Base-by-base conservation (phyloP, 2,797 vertebrate species). In the Hylomyscus alleni region DNA sequence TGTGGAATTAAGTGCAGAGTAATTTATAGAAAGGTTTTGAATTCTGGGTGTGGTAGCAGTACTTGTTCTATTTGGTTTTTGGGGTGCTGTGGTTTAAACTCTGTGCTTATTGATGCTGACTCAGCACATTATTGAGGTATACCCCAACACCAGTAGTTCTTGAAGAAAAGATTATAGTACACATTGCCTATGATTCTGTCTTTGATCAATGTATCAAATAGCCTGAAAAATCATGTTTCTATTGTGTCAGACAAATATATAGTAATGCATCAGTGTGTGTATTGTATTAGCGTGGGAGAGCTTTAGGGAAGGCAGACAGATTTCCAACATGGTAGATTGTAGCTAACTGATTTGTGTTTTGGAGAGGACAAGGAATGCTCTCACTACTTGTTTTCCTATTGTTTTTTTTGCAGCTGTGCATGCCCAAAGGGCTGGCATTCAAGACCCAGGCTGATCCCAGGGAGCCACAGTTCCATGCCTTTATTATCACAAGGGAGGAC, bases 401-500 rank as follows among this genome's bases (percentile, higher is more conserved):
- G 90, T 95, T 93, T 95, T 44, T 44, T 95, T 97, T 93, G 29
- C 98, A 99, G 99, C 98, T 99, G 10, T 99, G 99, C 98, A 99
- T 99, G 99, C 99, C 99, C 90, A 99, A 99, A 98, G 99, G 99
- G 87, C 98, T 99, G 97, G 98, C 99, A 93, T 99, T 99, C 98
- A 99, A 99, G 98, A 99, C 99, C 11, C 99, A 99, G 98, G 98
- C 99, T 0, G 99, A 99, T 98, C 98, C 90, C 82, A 99, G 99
- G 85, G 99, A 99, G 96, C 99, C 99, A 40, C 99, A 99, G 50
- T 99, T 99, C 98, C 99, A 99, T 98, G 99, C 99, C 52, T 99
- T 99, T 90, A 99, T 99, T 98, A 99, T 99, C 98, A 99, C 99
- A 58, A 99, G 99, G 91, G 99, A 99, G 98, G 99, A 99, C 91